Base-by-base conservation (phyloP, 2,113 vertebrate genomes). In the Garra rufa region DNA sequence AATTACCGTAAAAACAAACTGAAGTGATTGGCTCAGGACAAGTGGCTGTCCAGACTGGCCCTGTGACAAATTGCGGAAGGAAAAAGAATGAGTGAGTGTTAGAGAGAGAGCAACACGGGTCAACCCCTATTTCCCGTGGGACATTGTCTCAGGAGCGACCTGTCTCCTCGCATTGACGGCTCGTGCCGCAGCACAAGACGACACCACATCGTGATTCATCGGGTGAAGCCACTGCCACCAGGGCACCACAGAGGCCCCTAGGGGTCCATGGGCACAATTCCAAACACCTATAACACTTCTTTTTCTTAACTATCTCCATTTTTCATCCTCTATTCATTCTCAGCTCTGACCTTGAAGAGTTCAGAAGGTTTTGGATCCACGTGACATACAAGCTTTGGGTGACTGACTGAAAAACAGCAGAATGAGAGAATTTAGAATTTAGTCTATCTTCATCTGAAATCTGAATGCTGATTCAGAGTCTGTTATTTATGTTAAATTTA, bases 121-220 rank as follows among this genome's bases (percentile, higher is more conserved):
- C 80, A 28, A 81, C 50, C 67, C 78, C 61, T 76, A 19, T 63
- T 7, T 84, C 87, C 78, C n/a, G 83, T 77, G 65, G 85, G 86
- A 86, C 74, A 83, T 82, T 90, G 89, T 89, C 88, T 89, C 85
- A 92, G 89, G 88, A 90, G 91, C 75, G 82, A 26, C 82, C 83
- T 90, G 92, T 93, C 93, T 91, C 85, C 86, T 92, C 83, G 82
- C 71, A 87, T 94, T 93, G 92, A 89, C 70, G 87, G 89, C 61
- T 83, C 86, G 76, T 85, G 85, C 83, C 82, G 90, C 86, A 87
- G 87, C 89, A 85, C 89, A 87, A 88, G 90, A 88, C 75, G 91
- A 77, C 78, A 89, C 84, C 85, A 89, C 90, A 90, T 91, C 67
- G 46, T 91, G 90, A 91, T 88, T 92, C 88, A 92, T 84, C 79